These are phyloP conservation scores for Atractosteus spatula DNA, from an alignment of 2,113 vertebrate species.

Conservation along the genomic window DNA sequence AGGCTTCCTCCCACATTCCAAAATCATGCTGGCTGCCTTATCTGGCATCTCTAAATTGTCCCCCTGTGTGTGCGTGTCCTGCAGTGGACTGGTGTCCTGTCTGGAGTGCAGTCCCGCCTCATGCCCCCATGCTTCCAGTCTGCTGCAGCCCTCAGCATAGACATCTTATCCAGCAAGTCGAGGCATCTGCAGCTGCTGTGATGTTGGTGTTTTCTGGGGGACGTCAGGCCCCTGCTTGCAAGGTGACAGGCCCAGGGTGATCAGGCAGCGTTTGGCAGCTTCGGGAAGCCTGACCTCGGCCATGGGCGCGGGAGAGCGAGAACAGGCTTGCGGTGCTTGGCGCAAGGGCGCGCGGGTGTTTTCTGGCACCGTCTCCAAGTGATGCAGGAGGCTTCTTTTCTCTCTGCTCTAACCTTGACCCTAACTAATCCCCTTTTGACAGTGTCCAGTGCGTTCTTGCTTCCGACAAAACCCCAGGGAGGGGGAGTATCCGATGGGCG, in stretches of 20 bases:
- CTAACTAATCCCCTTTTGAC: conserved; percentile 65
- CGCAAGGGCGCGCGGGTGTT: background rate
- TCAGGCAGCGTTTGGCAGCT: too few relatives aligned
- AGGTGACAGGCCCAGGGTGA: too few relatives aligned
- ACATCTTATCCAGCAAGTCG: too few relatives aligned
- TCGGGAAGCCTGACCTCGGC: too few relatives aligned
- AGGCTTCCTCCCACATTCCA: too few relatives aligned
- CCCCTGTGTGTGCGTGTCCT: conserved; percentile 14
- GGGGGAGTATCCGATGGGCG: conserved; percentile 23
- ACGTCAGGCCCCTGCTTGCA: too few relatives aligned
- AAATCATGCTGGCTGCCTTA: background rate
- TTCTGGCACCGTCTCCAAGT: background rate
- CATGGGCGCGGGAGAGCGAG: too few relatives aligned
- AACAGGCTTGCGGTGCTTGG: background rate
- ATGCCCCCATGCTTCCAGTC: too few relatives aligned
- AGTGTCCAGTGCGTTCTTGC: conserved; percentile 47
- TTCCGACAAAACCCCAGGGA: conserved; percentile 44
- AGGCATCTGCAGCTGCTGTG: background rate
- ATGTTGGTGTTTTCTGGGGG: background rate
- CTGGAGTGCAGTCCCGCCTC: too few relatives aligned
- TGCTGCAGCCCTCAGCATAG: too few relatives aligned
- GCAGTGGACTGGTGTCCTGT: too few relatives aligned
- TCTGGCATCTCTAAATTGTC: conserved; percentile 41
- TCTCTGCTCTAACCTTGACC: conserved; percentile 55
- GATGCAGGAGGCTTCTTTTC: background rate